A percentile compares a stretch with the other conserved stretches of the same genome.
These are phyloP conservation scores for Hololepta plana DNA, from an alignment of 2,888 invertebrate species.

Conservation along the genomic window DNA sequence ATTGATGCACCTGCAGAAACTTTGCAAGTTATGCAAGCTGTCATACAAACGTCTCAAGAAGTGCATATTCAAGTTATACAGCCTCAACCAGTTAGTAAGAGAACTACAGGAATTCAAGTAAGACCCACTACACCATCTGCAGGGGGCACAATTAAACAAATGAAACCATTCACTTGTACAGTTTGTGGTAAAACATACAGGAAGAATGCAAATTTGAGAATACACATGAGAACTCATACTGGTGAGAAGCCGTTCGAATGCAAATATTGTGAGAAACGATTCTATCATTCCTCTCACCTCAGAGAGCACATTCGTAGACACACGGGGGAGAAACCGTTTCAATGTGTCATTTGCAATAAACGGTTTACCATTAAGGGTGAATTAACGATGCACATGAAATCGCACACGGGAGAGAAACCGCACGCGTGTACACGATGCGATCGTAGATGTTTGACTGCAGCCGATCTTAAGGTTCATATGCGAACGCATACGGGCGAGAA, in stretches of 20 bases:
- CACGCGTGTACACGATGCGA: constrained; percentile 36
- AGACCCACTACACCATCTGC: constrained; percentile 17
- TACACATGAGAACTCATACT: constrained; percentile 25
- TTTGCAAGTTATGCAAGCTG: background rate
- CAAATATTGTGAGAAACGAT: constrained; percentile 24
- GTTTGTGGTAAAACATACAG: constrained; percentile 22
- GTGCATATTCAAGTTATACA: constrained; percentile 1
- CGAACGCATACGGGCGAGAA: constrained; percentile 25
- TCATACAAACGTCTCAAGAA: background rate
- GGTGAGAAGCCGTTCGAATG: constrained; percentile 26
- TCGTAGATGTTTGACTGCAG: constrained; percentile 33
- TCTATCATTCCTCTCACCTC: constrained; percentile 32
- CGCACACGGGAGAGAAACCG: constrained; percentile 35
- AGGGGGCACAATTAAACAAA: constrained; percentile 9
- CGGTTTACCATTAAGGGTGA: constrained; percentile 24
- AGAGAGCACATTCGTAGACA: constrained; percentile 29
- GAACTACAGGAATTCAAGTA: constrained; percentile 20
- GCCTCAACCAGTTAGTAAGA: constrained; percentile 17
- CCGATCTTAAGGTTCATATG: constrained; percentile 33
- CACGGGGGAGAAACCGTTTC: constrained; percentile 25
- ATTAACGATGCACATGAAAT: constrained; percentile 31
- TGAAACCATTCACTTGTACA: constrained; percentile 18
- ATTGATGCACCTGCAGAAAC: background rate
- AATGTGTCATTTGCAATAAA: constrained; percentile 22
- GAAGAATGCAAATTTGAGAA: constrained; percentile 23